Evolutionary conservation across 2,888 invertebrate species (phyloP), one percentile per base, ranked within the genome.

Genomic region (Alcis repandata): DNA sequence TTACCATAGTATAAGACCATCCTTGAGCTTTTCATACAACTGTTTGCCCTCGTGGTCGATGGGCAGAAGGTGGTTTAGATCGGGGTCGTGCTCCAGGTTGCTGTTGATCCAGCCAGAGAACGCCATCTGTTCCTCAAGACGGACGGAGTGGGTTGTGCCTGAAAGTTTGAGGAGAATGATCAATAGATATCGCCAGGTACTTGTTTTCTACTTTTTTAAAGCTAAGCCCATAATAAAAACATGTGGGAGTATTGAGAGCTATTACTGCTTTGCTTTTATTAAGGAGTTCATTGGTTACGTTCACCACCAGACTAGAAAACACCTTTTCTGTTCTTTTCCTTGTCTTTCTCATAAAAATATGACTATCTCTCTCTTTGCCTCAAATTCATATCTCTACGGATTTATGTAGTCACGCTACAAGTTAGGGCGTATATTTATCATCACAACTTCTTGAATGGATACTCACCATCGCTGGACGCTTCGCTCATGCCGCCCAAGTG

Each of bases 91-190:
- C 19, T 95, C 95, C 77, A 99, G 93, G 93, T 98, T 98, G 72
- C 97, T 97, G 92, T 99, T 99, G 77, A 99, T 98, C 99, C 99
- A 99, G 76, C 99, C 98, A 59, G 99, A 98, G 94, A 99, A 99
- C 40, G 99, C 99, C 82, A 98, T 95, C 90, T 99, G 99, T 88
- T 99, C 99, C 88, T 98, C 98, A 27, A 97, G 94, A 1, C 98
- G 95, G 0, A 99, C 99, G 1, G 99, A 98, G 91, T 99, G 99
- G 52, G 98, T 98, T 62, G 98, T 98, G 49, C 94, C 94, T 94
- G 79, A 0, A 49, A 59, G 48, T 43, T n/a, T 13, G 3, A 15
- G 10, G 15, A 10, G 10, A 27, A 27, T 22, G 11, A 9, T 32
- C 17, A 53, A 53, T 40, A 54, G 54, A 54, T 54, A 41, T 27